phyloP scores from a whole-genome alignment of 2,797 vertebrate species.

The Apogon talboti region DNA sequence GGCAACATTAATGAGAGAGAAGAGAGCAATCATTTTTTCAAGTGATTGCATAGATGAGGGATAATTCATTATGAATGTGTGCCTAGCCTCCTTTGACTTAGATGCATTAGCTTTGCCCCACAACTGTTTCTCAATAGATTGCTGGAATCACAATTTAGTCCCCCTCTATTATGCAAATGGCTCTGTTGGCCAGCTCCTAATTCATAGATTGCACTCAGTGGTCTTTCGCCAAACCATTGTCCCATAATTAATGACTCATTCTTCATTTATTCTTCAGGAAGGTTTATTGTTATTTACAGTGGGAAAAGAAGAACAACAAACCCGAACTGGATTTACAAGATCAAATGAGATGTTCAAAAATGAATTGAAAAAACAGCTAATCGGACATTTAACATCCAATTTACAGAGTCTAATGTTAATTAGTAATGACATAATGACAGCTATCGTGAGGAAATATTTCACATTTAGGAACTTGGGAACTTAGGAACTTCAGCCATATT shows the following conservation, averaged over 20 bases:
- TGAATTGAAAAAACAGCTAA: slow-evolving; percentile 17
- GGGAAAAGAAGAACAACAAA: slow-evolving; percentile 18
- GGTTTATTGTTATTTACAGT: slow-evolving; percentile 62
- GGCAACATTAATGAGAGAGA: slow-evolving; percentile 66
- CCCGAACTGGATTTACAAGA: slow-evolving; percentile 35
- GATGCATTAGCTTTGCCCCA: slow-evolving; percentile 77
- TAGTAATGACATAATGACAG: slow-evolving; percentile 20
- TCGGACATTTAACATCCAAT: slow-evolving; percentile 17
- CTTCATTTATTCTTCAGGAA: slow-evolving; percentile 43
- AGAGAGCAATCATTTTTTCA: slow-evolving; percentile 75
- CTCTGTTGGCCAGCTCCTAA: slow-evolving; percentile 67
- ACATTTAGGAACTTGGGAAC: too few relatives aligned
- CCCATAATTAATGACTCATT: slow-evolving; percentile 77
- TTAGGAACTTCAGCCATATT: too few relatives aligned
- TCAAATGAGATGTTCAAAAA: slow-evolving; percentile 29
- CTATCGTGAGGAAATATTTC: slow-evolving; percentile 15
- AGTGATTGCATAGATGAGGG: slow-evolving; percentile 76
- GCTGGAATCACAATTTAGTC: slow-evolving; percentile 73
- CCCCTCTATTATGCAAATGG: slow-evolving; percentile 75
- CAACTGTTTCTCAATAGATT: slow-evolving; percentile 75
- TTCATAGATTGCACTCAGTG: slow-evolving; percentile 75
- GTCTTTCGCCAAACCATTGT: slow-evolving; percentile 72
- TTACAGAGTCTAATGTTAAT: slow-evolving; percentile 27
- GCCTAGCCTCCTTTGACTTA: slow-evolving; percentile 73
- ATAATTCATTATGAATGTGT: slow-evolving; percentile 78